Conservation (phyloP, 1,140 invertebrate genomes). For the Steinernema khuongi region DNA sequence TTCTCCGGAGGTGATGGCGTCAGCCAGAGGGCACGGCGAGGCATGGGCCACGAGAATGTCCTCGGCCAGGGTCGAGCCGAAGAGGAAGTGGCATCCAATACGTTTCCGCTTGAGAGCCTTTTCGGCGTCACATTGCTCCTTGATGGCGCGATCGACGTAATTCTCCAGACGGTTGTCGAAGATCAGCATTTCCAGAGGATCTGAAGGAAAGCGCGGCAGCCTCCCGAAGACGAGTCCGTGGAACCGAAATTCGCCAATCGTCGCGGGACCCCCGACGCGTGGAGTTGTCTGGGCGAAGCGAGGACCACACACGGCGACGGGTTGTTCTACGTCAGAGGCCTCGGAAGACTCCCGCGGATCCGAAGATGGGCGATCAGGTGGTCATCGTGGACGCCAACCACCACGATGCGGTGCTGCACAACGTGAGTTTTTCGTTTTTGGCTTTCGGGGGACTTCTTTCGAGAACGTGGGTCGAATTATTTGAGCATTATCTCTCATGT, state of each 20-base stretch:
- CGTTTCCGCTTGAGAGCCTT: neutral
- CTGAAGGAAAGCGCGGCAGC: neutral
- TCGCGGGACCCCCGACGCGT: neutral
- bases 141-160: neutral
- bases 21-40: neutral
- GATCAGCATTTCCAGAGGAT: neutral
- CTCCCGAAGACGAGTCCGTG: neutral
- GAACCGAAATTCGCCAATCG: neutral
- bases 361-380: conserved; percentile 1
- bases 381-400: neutral
- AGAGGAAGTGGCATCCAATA: neutral
- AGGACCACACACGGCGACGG: too few species aligned
- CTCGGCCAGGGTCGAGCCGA: neutral
- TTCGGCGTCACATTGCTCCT: neutral
- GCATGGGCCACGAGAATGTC: neutral
- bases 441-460: too few species aligned
- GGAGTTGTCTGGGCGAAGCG: too few species aligned
- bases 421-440: neutral
- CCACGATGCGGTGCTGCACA: neutral
- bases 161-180: neutral
- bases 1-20: neutral
- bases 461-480: too few species aligned
- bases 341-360: conserved; percentile 20
- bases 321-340: conserved; percentile 18
- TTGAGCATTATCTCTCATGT: too few species aligned